phyloP scores from a whole-genome alignment of 2,888 invertebrate species.

The Tenthredo distinguenda region DNA sequence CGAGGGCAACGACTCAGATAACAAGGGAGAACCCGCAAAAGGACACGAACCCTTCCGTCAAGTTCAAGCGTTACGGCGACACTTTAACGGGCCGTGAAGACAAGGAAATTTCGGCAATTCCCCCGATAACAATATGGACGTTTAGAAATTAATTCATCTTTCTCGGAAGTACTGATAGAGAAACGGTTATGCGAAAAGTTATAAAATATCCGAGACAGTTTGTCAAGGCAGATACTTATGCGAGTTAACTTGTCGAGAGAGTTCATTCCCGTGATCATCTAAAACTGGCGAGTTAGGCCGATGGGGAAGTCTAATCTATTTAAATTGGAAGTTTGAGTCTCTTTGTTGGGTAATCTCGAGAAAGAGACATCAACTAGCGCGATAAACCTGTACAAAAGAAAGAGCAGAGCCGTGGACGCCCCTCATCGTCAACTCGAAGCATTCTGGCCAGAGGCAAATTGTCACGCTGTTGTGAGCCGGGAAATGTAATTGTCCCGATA shows the following conservation, averaged over 20 bases:
- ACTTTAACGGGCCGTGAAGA: background rate
- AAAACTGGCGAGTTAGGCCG: background rate
- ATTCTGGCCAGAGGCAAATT: conserved; percentile 20
- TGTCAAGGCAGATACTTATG: background rate
- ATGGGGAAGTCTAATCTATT: background rate
- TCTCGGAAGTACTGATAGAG: background rate
- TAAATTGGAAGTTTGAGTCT: background rate
- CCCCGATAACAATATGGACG: background rate
- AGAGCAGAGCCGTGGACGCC: background rate
- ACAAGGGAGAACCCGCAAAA: background rate
- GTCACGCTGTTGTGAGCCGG: background rate
- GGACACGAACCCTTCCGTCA: conserved; percentile 3
- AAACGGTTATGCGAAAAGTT: background rate
- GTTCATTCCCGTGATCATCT: background rate
- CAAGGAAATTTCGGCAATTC: background rate
- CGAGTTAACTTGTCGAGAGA: background rate
- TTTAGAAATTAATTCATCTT: background rate
- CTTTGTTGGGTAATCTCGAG: background rate
- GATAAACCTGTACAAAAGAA: background rate
- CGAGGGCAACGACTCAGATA: background rate
- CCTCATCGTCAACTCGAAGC: conserved; percentile 5
- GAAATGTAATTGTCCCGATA: conserved; percentile 9
- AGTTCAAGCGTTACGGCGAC: background rate
- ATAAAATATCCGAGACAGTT: background rate
- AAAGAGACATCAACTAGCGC: background rate